Percentiles rank a stretch among this genome's conserved stretches.
phyloP scores from a whole-genome alignment of 2,797 vertebrate species.

The Sebastes aleutianus region DNA sequence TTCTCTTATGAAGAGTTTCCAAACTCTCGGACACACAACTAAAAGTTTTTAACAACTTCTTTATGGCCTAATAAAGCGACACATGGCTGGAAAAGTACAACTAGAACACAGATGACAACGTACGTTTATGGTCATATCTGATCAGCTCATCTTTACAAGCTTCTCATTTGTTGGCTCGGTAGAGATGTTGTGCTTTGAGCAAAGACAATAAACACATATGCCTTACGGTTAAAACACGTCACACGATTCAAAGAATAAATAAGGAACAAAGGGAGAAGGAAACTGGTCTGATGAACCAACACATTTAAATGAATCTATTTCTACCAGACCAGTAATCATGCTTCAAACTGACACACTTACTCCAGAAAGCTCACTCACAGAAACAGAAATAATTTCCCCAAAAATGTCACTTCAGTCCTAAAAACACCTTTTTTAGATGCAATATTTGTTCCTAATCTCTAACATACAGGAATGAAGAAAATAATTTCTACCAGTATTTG shows the following conservation, averaged over 20 bases:
- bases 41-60: slow-evolving; percentile 7
- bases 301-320: slow-evolving; percentile 28
- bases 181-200: slow-evolving; percentile 59
- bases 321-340: slow-evolving; percentile 45
- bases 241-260: slow-evolving; percentile 24
- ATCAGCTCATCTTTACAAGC: slow-evolving; percentile 17
- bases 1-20: slow-evolving; percentile 18
- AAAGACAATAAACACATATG: slow-evolving; percentile 28
- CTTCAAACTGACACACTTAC: slow-evolving; percentile 32
- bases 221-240: slow-evolving; percentile 28
- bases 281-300: slow-evolving; percentile 14
- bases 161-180: slow-evolving; percentile 1
- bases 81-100: slow-evolving; percentile 21
- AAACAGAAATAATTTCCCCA: slow-evolving; percentile 15
- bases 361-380: background rate
- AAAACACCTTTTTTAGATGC: slow-evolving; percentile 30
- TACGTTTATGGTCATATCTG: slow-evolving; percentile 8
- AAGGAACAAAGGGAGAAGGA: slow-evolving; percentile 4
- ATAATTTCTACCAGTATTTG: slow-evolving; percentile 25
- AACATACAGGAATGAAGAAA: slow-evolving; percentile 46
- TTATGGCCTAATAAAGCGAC: slow-evolving; percentile 22
- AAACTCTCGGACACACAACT: slow-evolving; percentile 19
- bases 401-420: slow-evolving; percentile 26
- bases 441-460: slow-evolving; percentile 34
- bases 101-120: slow-evolving; percentile 26